These are phyloP conservation scores for Meloidogyne chitwoodi DNA, from an alignment of 1,140 invertebrate species.

Conservation along the genomic window DNA sequence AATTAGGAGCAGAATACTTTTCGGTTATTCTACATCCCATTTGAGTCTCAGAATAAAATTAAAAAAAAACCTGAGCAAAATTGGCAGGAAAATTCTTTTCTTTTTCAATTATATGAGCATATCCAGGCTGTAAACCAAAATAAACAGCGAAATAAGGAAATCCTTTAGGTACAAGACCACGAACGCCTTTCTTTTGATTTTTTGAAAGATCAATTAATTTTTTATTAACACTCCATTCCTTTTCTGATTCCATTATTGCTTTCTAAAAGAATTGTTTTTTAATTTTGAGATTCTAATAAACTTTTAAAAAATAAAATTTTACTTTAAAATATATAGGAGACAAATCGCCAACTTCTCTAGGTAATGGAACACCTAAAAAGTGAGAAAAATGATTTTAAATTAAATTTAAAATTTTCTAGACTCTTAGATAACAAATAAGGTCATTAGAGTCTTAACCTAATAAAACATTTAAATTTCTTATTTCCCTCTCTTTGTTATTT, in stretches of 20 bases:
- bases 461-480: no score
- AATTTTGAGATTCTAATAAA: neutral
- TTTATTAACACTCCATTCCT: constrained; percentile 84
- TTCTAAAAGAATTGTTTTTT: constrained; percentile 65
- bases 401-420: no score
- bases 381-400: neutral
- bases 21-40: no score
- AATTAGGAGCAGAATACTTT: no score
- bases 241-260: constrained; percentile 78
- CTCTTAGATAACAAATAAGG: no score
- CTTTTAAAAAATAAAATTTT: neutral
- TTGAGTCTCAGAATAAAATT: neutral
- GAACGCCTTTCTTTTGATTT: constrained; percentile 13
- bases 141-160: constrained; percentile 88
- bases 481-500: no score
- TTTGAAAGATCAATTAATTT: constrained; percentile 80
- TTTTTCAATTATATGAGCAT: constrained; percentile 93
- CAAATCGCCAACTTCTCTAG: constrained; percentile 74
- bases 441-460: no score
- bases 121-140: constrained; percentile 81
- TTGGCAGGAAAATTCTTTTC: constrained; percentile 77
- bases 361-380: constrained; percentile 68
- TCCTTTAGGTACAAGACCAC: constrained; percentile 74
- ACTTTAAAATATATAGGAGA: constrained; percentile 89
- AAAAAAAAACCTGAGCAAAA: constrained; percentile 76